Evolutionary conservation across 1,140 invertebrate species (phyloP).

Genomic region (Sitodiplosis mosellana): DNA sequence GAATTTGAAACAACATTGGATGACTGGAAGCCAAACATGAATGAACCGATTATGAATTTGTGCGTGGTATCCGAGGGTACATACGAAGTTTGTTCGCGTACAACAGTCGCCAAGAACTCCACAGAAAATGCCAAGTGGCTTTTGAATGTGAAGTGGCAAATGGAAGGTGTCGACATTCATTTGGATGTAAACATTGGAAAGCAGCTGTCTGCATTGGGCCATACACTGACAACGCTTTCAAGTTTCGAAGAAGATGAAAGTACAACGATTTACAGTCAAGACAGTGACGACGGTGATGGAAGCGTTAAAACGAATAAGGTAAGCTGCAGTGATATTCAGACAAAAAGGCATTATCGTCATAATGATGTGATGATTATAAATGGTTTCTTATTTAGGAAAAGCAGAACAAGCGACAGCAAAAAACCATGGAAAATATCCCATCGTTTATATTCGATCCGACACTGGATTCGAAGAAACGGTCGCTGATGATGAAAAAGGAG

Average conservation of each 20-base stretch:
- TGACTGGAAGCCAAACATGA: slow-evolving; percentile 89
- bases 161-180: slow-evolving; percentile 97
- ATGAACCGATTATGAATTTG: slow-evolving; percentile 79
- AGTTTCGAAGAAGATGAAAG: slow-evolving; percentile 66
- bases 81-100: slow-evolving; percentile 89
- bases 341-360: slow-evolving; percentile 2
- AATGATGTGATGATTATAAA: slow-evolving; percentile 3
- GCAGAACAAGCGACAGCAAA: slow-evolving; percentile 8
- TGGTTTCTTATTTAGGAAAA: slow-evolving; percentile 13
- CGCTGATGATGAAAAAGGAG: slow-evolving; percentile 88
- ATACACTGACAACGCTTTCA: slow-evolving; percentile 87
- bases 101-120: slow-evolving; percentile 57
- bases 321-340: slow-evolving; percentile 4
- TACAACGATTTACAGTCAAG: slow-evolving; percentile 45
- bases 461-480: slow-evolving; percentile 72
- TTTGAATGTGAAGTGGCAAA: slow-evolving; percentile 94
- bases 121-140: slow-evolving; percentile 95
- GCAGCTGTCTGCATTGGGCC: slow-evolving; percentile 78
- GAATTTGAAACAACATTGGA: slow-evolving; percentile 92
- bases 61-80: slow-evolving; percentile 95
- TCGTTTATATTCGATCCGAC: slow-evolving; percentile 71
- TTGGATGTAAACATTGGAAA: slow-evolving; percentile 92
- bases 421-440: slow-evolving; percentile 52
- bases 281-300: slow-evolving; percentile 56
- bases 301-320: not conserved